Evolutionary conservation across 2,113 vertebrate genomes (phyloP), one percentile per base, ranked within the genome.

Genomic region (Gobio gobio): DNA sequence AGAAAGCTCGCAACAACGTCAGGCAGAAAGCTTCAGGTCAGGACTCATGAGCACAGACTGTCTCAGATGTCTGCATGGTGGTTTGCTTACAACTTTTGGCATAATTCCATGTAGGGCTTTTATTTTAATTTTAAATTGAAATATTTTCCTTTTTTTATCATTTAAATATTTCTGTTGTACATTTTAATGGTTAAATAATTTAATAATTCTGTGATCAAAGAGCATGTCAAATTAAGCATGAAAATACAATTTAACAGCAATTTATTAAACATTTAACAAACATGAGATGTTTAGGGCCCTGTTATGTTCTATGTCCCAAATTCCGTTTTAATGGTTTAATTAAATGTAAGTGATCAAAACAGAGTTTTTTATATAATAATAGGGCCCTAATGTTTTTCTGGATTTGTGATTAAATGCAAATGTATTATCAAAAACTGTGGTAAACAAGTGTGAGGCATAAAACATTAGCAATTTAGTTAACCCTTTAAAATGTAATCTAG

Each of bases 21-120:
- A 95, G 97, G 43, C 97, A 99, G 89, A 99, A 98, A 92, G 96
- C 98, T 80, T 96, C 97, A 77, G 98, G 98, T 99, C 43, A 40
- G 66, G 8, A 43, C 20, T 72, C 68, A 43, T 70, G 18, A 70
- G 4, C 18, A 22, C 64, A 40, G 33, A 10, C 18, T 20, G 4
- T 22, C 33, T 22, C 66, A 20, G 29, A 8, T 68, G 14, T 68
- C 14, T 20, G 63, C 61, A 16, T 5, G 13, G 5, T 29, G 26
- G 3, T 29, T 64, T 66, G 13, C 29, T 68, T 20, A 68, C 0
- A 20, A 7, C 14, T 8, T 33, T 51, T 51, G 14, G 13, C 13
- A 51, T 49, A 14, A 54, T 6, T 54, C 16, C 16, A 18, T 54
- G 51, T 18, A 6, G 16, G 16, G 16, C 5, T 58, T 20, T 29